Evolutionary conservation across 2,113 vertebrate species (phyloP).

Genomic region (Ciconia maguari): DNA sequence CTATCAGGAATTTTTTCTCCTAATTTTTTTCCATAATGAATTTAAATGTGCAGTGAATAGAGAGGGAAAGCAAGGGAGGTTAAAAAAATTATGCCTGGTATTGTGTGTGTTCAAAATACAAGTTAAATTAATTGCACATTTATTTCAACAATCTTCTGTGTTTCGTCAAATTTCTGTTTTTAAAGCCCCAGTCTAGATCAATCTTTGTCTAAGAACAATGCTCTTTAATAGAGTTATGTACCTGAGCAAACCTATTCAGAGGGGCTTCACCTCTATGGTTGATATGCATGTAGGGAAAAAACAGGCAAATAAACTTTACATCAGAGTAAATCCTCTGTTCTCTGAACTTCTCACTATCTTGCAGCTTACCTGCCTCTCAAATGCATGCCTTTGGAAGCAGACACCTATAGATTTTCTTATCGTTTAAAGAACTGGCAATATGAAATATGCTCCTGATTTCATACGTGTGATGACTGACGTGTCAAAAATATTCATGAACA

Average conservation of each 20-base stretch:
- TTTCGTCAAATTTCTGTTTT: not conserved
- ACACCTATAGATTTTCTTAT: not conserved
- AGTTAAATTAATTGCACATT: constrained; percentile 42
- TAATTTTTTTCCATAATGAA: constrained; percentile 7
- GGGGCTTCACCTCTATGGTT: not conserved
- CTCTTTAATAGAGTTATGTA: not conserved
- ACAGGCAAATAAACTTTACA: not conserved
- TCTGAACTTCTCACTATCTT: not conserved
- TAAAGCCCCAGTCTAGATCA: not conserved
- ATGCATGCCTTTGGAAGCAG: not conserved
- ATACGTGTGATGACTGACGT: not conserved
- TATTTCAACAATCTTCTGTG: not conserved
- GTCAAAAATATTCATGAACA: not conserved
- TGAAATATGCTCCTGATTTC: not conserved
- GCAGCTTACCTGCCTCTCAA: not conserved
- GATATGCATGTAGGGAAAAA: not conserved
- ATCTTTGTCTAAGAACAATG: not conserved
- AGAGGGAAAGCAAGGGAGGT: not conserved
- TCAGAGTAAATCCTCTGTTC: not conserved
- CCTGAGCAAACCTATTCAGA: not conserved
- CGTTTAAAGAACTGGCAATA: not conserved
- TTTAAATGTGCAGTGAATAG: constrained; percentile 52
- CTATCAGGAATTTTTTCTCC: not conserved
- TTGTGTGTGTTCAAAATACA: constrained; percentile 29
- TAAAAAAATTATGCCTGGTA: constrained; percentile 32